Base-by-base conservation (phyloP, 1,140 invertebrate species). In the Drosophila sucinea region DNA sequence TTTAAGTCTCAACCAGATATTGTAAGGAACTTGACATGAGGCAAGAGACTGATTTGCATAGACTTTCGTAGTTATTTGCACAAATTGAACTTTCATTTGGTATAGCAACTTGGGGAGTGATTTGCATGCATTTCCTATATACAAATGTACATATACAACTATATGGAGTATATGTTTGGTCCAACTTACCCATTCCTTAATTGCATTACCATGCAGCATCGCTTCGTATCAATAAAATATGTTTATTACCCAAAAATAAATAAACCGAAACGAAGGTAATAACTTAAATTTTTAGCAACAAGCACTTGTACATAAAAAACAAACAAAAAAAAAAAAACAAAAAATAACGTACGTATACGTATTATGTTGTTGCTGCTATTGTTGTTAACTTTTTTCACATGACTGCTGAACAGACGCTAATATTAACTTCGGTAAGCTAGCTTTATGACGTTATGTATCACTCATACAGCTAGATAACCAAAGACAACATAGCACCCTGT, bases 381-480 rank as follows among this genome's bases (percentile, higher is more conserved):
- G 5, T 27, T 4, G 44, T 35, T 33, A 54, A 8, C 10, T 56
- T 41, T 66, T 38, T 41, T 64, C 56, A 11, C n/a, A 33, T 41
- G 10, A 73, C 67, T 68, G 91, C 62, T 73, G 91, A 72, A 55
- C 71, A 68, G 86, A 83, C 77, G 70, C 82, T 87, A 92, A 90
- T 90, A 92, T 92, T 92, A 92, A 92, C 91, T 92, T 92, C 91
- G 91, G 91, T 92, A 92, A 92, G 90, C 91, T 92, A 92, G 91
- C 91, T 92, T 92, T 92, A 92, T 92, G 91, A 92, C 90, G 91
- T 91, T 91, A 90, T 80, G 81, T 90, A 89, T 91, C 89, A 92
- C 91, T 92, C 91, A 92, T 92, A 92, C 91, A 92, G 91, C 91
- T 92, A 92, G 91, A 92, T 92, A 92, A 92, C 91, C 91, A 92